Conservation (phyloP, 2,113 vertebrate species). For the Eira barbara region DNA sequence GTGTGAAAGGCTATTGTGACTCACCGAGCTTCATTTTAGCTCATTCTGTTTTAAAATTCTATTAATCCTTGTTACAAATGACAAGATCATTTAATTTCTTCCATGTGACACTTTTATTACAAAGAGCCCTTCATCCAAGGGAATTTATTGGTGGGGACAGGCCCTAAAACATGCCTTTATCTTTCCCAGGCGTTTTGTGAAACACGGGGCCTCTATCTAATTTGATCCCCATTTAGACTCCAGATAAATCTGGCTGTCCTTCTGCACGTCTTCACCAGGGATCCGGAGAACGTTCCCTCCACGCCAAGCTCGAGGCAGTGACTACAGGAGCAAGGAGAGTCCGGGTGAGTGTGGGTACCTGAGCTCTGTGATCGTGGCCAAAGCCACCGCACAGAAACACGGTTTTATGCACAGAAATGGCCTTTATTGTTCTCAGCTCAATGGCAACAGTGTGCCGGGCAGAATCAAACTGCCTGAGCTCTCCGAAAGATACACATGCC, state of each 20-base stretch:
- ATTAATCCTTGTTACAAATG: constrained; percentile 50
- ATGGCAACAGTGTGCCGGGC: background rate
- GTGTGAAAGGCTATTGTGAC: constrained; percentile 54
- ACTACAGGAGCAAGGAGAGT: background rate
- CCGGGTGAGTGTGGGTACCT: fast-evolving
- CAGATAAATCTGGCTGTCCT: background rate
- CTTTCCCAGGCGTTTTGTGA: constrained; percentile 26
- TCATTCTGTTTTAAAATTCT: constrained; percentile 36
- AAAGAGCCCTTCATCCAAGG: background rate
- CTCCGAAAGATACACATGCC: background rate
- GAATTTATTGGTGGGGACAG: constrained; percentile 12
- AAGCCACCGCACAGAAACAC: background rate
- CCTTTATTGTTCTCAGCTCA: background rate
- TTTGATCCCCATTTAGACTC: background rate
- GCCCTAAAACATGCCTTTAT: background rate
- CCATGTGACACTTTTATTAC: constrained; percentile 34
- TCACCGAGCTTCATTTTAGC: background rate
- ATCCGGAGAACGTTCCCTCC: too few species aligned
- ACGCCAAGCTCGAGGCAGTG: fast-evolving
- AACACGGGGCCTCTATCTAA: background rate
- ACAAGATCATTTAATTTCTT: constrained; percentile 54
- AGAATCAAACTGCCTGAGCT: background rate
- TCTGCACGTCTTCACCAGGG: fast-evolving
- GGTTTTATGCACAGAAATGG: background rate
- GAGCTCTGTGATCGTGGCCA: too few species aligned